A percentile compares a stretch with the other conserved stretches of the same genome.
Evolutionary conservation across 2,888 invertebrate species (phyloP).

Genomic region (Amphipyra tragopoginis): DNA sequence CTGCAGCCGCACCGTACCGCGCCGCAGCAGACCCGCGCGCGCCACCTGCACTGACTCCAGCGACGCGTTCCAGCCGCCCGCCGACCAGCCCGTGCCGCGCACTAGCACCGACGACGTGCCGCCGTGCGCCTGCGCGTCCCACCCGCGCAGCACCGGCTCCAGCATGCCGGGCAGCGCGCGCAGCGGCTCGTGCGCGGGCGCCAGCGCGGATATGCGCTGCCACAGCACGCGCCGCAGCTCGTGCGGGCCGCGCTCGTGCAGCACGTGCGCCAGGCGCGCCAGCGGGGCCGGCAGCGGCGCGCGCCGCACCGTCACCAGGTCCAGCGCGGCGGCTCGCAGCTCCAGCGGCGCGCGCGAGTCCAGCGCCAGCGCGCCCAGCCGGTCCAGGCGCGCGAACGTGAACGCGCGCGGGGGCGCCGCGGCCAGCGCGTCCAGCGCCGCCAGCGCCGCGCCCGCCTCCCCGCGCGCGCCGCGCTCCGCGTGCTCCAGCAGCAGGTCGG

Average conservation of each 20-base stretch:
- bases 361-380: conserved; percentile 54
- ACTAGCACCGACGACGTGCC: conserved; percentile 70
- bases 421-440: conserved; percentile 53
- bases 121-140: conserved; percentile 66
- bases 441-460: conserved; percentile 59
- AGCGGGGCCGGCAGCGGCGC: conserved; percentile 57
- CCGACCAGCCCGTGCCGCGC: conserved; percentile 65
- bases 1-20: conserved; percentile 69
- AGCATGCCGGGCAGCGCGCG: conserved; percentile 56
- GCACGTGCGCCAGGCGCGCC: conserved; percentile 50
- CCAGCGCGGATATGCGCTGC: conserved; percentile 68
- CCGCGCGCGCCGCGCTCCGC: conserved; percentile 56
- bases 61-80: conserved; percentile 61
- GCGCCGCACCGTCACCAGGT: conserved; percentile 61
- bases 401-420: conserved; percentile 42
- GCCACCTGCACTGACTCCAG: conserved; percentile 77
- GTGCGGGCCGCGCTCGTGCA: conserved; percentile 56
- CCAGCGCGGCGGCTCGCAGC: conserved; percentile 73
- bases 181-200: conserved; percentile 47
- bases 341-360: conserved; percentile 57
- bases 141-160: conserved; percentile 53
- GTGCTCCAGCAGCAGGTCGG: conserved; percentile 65
- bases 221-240: conserved; percentile 78
- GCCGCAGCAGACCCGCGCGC: conserved; percentile 71
- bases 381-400: conserved; percentile 45